Evolutionary conservation across 2,888 invertebrate species (phyloP).

Genomic region (Phyllotreta cruciferae): DNA sequence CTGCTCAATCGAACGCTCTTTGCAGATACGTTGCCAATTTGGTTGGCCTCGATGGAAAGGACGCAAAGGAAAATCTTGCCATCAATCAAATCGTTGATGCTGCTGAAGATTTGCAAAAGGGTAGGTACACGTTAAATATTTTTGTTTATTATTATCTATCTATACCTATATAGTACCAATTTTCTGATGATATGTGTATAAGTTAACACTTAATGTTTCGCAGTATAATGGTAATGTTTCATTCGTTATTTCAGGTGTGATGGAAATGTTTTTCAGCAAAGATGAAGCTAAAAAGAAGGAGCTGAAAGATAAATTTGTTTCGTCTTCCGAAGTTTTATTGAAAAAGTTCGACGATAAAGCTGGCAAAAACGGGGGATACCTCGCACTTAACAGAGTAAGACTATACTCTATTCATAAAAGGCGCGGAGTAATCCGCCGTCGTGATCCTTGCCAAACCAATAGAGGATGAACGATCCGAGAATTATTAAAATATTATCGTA

Average conservation of each 20-base stretch:
- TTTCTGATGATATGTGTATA: too few relatives aligned
- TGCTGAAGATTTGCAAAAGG: constrained; percentile 19
- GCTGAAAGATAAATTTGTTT: constrained; percentile 8
- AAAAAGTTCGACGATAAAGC: constrained; percentile 25
- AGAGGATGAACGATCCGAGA: too few relatives aligned
- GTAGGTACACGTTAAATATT: neutral
- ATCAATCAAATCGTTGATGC: constrained; percentile 24
- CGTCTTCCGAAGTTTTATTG: constrained; percentile 14
- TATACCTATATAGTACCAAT: neutral
- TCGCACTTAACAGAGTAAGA: constrained; percentile 32
- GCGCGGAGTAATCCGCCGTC: too few relatives aligned
- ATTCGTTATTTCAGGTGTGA: neutral
- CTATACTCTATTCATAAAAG: neutral
- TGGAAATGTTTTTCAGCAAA: neutral
- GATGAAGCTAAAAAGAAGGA: constrained; percentile 24
- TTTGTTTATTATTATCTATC: neutral
- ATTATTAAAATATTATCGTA: too few relatives aligned
- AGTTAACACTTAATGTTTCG: too few relatives aligned
- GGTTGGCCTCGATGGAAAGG: constrained; percentile 63
- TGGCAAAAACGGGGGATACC: constrained; percentile 25
- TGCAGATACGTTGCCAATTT: constrained; percentile 68
- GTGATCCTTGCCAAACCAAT: too few relatives aligned
- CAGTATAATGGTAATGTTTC: too few relatives aligned
- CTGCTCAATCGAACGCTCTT: constrained; percentile 68
- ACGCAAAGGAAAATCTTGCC: constrained; percentile 61